phyloP scores from a whole-genome alignment of 2,113 vertebrate genomes.

The Ochotona princeps region DNA sequence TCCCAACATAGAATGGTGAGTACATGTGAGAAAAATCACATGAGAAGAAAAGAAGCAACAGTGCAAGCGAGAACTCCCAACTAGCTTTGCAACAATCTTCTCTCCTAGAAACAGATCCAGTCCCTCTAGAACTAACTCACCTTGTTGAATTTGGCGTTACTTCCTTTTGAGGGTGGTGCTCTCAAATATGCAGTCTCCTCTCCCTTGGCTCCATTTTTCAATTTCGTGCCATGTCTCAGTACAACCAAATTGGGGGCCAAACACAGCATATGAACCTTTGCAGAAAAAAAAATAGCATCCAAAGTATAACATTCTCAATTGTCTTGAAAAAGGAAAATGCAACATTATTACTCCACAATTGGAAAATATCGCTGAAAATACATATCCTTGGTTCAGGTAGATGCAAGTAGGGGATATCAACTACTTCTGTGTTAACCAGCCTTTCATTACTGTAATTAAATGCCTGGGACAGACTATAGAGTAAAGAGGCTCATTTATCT shows the following conservation, averaged over 20 bases:
- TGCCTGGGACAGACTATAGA: too few relatives aligned
- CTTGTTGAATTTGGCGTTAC: neutral
- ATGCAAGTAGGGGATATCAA: neutral
- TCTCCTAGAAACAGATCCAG: neutral
- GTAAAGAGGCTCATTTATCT: too few relatives aligned
- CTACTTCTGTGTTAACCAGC: too few relatives aligned
- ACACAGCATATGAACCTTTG: neutral
- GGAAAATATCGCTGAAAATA: constrained; percentile 1
- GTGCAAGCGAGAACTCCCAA: neutral
- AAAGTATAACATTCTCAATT: neutral
- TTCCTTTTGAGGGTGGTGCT: neutral
- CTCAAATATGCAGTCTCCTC: neutral
- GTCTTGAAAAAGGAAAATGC: neutral
- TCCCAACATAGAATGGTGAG: neutral
- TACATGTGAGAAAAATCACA: neutral
- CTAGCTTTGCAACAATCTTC: neutral
- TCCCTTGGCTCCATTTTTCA: neutral
- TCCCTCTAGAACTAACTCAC: neutral
- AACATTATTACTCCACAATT: neutral
- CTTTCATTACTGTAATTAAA: too few relatives aligned
- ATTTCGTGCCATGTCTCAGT: neutral
- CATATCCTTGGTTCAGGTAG: neutral
- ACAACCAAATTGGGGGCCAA: neutral
- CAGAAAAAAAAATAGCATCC: neutral
- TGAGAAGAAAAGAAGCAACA: neutral